Base-by-base conservation (phyloP, 2,797 vertebrate genomes). In the Ataeniobius toweri region DNA sequence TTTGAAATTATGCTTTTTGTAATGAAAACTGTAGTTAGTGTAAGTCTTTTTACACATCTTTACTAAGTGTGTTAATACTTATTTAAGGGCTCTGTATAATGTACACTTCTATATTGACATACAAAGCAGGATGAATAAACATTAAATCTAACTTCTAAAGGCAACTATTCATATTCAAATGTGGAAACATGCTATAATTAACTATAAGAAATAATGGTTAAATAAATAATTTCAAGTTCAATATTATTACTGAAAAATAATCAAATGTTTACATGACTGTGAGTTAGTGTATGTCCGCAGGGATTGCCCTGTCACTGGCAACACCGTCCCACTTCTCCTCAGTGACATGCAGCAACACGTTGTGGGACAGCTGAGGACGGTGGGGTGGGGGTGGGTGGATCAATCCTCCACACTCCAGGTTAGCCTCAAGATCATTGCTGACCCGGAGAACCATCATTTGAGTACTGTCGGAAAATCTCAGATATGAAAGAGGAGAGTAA, bases 271-370 rank as follows among this genome's bases (percentile, higher is more conserved):
- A 71, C 73, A 46, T 68, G 39, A 75, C 28, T 75, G 59, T 59
- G 65, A 69, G 56, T 77, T 55, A 65, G 61, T 77, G 86, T 75
- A 71, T 26, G 73, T 77, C 44, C 72, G 78, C 58, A 75, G 83
- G 90, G 85, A 87, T 88, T 89, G 90, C 87, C 86, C 89, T 88
- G 92, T 93, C 91, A 91, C 85, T 88, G 88, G 88, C 74, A 89
- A 93, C 90, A 91, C 89, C 89, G 85, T 36, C 92, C 87, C 86
- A 89, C 89, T 93, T 94, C 91, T 94, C 83, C 83, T 92, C 90
- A 83, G 85, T 96, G 96, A 96, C 96, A 96, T 96, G 96, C 94
- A 88, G 80, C 95, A 96, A 97, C 97, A 97, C 94, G 97, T 97
- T 97, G 96, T 92, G 83, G 91, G 96, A 96, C 97, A 98, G 97